These are phyloP conservation scores for Cecidostiba fungosa DNA, from an alignment of 2,888 invertebrate genomes.

Conservation along the genomic window DNA sequence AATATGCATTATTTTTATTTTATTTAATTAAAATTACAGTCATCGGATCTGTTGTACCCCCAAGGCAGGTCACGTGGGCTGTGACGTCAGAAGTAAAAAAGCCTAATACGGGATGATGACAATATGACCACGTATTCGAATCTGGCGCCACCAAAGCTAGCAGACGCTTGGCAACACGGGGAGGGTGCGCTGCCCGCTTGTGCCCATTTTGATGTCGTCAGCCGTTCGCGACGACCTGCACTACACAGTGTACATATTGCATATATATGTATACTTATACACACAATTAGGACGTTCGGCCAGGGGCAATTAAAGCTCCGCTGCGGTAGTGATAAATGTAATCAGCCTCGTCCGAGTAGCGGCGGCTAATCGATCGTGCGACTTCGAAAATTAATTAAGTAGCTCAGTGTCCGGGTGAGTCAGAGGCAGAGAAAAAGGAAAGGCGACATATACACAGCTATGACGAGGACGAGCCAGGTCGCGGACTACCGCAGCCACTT, in stretches of 20 bases:
- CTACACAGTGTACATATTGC: not conserved
- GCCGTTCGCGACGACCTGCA: not conserved
- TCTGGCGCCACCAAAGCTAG: slow-evolving; percentile 13
- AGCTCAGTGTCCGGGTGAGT: not conserved
- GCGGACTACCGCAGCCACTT: not conserved
- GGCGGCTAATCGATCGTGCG: not conserved
- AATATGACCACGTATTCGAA: not conserved
- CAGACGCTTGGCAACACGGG: slow-evolving; percentile 25
- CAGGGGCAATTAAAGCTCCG: not conserved
- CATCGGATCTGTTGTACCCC: no score
- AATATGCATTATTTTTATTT: no score
- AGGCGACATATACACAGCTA: not conserved
- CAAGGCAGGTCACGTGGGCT: no score
- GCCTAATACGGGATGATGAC: no score
- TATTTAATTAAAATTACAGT: no score
- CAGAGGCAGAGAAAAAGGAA: not conserved
- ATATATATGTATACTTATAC: not conserved
- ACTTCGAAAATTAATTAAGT: not conserved
- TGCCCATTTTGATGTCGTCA: slow-evolving; percentile 27
- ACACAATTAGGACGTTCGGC: not conserved
- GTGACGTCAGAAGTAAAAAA: no score
- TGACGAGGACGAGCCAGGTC: not conserved
- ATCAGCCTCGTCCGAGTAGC: not conserved
- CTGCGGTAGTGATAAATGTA: not conserved
- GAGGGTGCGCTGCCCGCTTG: not conserved